These are phyloP conservation scores for Callocephalon fimbriatum DNA, from an alignment of 2,113 vertebrate genomes.

Conservation along the genomic window DNA sequence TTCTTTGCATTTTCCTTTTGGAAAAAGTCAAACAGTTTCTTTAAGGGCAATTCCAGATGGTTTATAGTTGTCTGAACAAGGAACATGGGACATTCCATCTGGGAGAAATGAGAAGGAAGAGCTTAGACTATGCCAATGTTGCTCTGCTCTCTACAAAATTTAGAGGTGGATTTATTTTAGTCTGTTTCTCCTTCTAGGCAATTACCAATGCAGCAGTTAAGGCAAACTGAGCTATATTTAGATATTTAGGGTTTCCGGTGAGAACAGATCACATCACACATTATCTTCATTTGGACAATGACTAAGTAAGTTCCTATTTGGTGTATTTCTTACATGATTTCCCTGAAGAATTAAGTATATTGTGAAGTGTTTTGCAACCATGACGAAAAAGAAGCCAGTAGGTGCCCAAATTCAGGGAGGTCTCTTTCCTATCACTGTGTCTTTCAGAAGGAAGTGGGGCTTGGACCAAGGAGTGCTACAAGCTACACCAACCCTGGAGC, in stretches of 20 bases:
- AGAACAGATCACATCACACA: background rate
- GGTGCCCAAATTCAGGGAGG: background rate
- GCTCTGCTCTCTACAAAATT: background rate
- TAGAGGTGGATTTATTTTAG: background rate
- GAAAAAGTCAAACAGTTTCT: background rate
- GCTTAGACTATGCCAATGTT: background rate
- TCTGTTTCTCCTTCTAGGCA: slow-evolving; percentile 3
- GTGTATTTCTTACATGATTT: background rate
- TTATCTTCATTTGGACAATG: background rate
- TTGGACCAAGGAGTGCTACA: background rate
- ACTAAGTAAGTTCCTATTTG: background rate
- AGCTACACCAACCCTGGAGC: background rate
- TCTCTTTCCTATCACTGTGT: background rate
- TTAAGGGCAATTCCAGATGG: background rate
- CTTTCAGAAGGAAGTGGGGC: background rate
- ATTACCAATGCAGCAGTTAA: background rate
- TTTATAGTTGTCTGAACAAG: background rate
- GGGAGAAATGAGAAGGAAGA: background rate
- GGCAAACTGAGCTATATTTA: background rate
- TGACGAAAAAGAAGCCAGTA: background rate
- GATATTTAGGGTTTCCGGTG: background rate
- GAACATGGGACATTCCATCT: background rate
- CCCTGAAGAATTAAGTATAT: background rate
- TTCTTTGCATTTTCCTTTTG: background rate
- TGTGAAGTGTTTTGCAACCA: background rate